Evolutionary conservation across 2,113 vertebrate genomes (phyloP).

Genomic region (Brienomyrus longianalis): DNA sequence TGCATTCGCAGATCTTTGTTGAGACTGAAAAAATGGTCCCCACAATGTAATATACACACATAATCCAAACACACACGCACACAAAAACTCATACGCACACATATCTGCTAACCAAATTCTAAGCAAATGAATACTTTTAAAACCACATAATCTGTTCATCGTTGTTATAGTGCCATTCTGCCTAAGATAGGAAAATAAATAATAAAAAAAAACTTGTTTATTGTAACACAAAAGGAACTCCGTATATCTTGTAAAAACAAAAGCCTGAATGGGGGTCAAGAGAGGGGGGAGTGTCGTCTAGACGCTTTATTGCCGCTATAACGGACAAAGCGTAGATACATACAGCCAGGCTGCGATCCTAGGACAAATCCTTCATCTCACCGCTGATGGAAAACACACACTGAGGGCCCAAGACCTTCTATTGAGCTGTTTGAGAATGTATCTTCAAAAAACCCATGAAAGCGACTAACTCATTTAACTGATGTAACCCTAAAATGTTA

Average conservation of each 20-base stretch:
- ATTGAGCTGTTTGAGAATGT: background rate
- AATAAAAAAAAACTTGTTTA: conserved; percentile 43
- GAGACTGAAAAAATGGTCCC: no score
- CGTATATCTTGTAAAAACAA: conserved; percentile 85
- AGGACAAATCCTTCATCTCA: conserved; percentile 43
- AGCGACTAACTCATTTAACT: background rate
- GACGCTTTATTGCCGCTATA: conserved; percentile 99
- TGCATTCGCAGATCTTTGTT: no score
- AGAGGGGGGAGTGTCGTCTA: conserved; percentile 95
- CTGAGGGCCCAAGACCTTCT: background rate
- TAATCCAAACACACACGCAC: background rate
- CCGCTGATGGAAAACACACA: background rate
- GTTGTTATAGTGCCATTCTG: background rate
- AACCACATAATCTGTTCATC: background rate
- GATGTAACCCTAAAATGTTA: background rate
- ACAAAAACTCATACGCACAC: background rate
- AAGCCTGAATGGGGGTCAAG: conserved; percentile 52
- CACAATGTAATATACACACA: no score
- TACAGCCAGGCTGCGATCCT: conserved; percentile 49
- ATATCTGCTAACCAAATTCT: background rate
- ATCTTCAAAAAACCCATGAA: background rate
- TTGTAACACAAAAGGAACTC: conserved; percentile 60
- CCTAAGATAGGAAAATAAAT: background rate
- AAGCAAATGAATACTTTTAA: background rate
- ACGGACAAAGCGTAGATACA: conserved; percentile 82